These are phyloP conservation scores for Brachystomella parvula DNA, from an alignment of 1,140 invertebrate genomes.

Conservation along the genomic window DNA sequence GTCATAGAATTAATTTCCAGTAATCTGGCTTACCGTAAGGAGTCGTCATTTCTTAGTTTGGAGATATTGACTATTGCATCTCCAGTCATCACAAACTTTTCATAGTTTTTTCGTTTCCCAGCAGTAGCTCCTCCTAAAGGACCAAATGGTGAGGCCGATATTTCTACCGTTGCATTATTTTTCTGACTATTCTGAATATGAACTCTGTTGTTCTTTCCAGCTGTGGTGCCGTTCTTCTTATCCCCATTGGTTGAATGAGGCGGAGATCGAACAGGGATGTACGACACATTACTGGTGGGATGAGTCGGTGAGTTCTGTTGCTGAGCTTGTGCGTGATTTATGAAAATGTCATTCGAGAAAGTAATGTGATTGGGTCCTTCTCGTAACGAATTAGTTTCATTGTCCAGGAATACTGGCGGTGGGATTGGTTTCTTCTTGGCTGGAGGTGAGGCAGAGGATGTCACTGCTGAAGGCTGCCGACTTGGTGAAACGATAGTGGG, in stretches of 20 bases:
- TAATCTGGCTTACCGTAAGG: constrained; percentile 18
- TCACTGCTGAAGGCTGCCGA: background rate
- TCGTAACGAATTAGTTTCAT: background rate
- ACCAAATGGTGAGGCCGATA: background rate
- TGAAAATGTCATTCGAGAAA: constrained; percentile 35
- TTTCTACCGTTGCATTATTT: constrained; percentile 1
- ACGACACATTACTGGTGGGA: background rate
- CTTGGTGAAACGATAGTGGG: background rate
- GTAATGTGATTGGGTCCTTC: constrained; percentile 27
- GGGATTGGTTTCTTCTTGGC: constrained; percentile 16
- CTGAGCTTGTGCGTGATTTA: constrained; percentile 30
- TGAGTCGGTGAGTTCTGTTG: background rate
- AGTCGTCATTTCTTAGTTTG: constrained; percentile 42
- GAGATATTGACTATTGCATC: constrained; percentile 87
- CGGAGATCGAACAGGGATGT: background rate
- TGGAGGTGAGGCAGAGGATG: constrained; percentile 13
- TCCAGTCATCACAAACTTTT: constrained; percentile 96
- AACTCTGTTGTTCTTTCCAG: background rate
- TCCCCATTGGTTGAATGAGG: constrained; percentile 7
- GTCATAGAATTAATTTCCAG: background rate
- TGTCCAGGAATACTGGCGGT: background rate
- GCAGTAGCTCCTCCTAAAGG: background rate
- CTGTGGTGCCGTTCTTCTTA: constrained; percentile 4
- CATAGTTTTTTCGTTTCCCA: constrained; percentile 52
- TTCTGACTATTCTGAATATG: background rate